Evolutionary conservation across 2,113 vertebrate genomes (phyloP), one percentile per base, ranked within the genome.

Genomic region (Rhineura floridana): DNA sequence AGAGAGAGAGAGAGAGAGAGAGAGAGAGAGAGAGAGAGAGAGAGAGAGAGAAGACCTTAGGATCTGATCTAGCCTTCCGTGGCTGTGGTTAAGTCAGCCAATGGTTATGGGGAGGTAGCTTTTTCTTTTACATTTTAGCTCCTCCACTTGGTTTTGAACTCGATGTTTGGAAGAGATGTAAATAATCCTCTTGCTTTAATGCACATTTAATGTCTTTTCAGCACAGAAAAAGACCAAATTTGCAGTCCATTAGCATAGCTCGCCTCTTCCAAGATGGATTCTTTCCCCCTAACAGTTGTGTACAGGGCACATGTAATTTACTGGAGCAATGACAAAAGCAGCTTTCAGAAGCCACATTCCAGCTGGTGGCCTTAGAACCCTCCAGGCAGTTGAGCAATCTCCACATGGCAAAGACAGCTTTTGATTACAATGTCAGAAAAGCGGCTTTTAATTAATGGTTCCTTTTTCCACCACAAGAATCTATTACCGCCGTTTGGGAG

Each of bases 281-380:
- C 50, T 85, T 44, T 5, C 42, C 23, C n/a, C 39, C 70, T 7
- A 59, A 21, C 84, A 46, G 25, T 85, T 76, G 72, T 42, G 17
- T 63, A 63, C 52, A 62, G 33, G 52, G 72, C 84, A 46, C 52
- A 62, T 85, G 76, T 63, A 76, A 85, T 85, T 85, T 62, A 62
- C 59, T 85, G 70, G 84, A 62, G 11, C 28, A 2, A 33, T 62
- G 72, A 44, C 50, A 84, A 84, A 75, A 50, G 69, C 42, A 42
- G 36, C 69, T 84, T 85, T 76, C 52, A 76, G 84, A 76, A 46
- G 84, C 70, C 39, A 19, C 84, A 46, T 76, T 85, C 84, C 84
- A 85, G 84, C 84, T 85, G 84, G 84, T 85, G 84, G 72, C 84
- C 84, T 76, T 76, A 44, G 72, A 85, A 75, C 84, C 39, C 84